A percentile compares a stretch with the other conserved stretches of the same genome.
Evolutionary conservation across 2,797 vertebrate genomes (phyloP).

Genomic region (Uromys caudimaculatus): DNA sequence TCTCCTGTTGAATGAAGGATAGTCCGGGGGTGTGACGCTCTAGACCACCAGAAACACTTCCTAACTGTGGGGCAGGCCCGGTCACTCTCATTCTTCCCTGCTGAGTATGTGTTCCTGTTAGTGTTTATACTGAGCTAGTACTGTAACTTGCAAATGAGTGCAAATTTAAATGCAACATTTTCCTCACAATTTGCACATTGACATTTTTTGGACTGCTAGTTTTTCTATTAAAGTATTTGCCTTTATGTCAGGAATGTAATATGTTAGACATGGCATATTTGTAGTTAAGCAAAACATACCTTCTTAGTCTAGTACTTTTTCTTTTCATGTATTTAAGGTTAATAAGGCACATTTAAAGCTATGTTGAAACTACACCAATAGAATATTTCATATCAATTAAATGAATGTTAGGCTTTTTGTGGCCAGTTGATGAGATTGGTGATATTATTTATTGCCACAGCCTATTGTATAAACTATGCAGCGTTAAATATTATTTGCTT

Average conservation of each 20-base stretch:
- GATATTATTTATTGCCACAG: conserved; percentile 92
- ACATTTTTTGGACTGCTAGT: conserved; percentile 88
- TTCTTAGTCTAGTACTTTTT: conserved; percentile 89
- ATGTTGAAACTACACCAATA: conserved; percentile 88
- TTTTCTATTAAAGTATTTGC: conserved; percentile 92
- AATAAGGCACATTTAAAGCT: conserved; percentile 84
- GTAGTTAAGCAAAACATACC: conserved; percentile 89
- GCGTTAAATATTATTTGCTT: conserved; percentile 95
- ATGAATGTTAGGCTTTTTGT: conserved; percentile 98
- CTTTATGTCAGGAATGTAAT: conserved; percentile 94
- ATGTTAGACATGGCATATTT: conserved; percentile 86
- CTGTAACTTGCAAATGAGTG: conserved; percentile 86
- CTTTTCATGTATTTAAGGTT: conserved; percentile 87
- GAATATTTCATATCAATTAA: conserved; percentile 92
- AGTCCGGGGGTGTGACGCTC: conserved; percentile 78
- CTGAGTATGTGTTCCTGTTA: conserved; percentile 80
- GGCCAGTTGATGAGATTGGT: conserved; percentile 94
- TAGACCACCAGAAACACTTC: conserved; percentile 65
- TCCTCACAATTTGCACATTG: conserved; percentile 86
- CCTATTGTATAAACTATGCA: conserved; percentile 98
- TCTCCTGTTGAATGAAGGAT: conserved; percentile 80
- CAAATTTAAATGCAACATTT: conserved; percentile 82
- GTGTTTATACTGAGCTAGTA: conserved; percentile 85
- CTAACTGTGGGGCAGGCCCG: conserved; percentile 76
- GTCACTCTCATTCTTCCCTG: conserved; percentile 79